Evolutionary conservation across 2,888 invertebrate species (phyloP).

Genomic region (Mythimna lalbum): DNA sequence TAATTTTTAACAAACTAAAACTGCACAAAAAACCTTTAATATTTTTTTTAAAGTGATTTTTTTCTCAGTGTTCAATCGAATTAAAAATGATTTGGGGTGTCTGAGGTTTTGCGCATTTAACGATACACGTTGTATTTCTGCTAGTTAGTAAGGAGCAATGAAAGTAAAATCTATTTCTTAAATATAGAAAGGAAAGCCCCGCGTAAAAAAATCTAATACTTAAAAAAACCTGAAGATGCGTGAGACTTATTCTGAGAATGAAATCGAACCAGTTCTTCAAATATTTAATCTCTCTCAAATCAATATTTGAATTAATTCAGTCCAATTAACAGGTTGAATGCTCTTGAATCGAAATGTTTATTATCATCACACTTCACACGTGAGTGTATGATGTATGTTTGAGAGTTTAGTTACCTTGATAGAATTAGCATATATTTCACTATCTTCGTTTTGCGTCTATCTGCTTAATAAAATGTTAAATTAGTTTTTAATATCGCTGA

Average conservation of each 20-base stretch:
- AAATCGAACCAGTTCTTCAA: slow-evolving; percentile 42
- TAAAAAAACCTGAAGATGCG: slow-evolving; percentile 19
- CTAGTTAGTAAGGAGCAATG: not conserved
- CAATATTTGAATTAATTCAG: slow-evolving; percentile 40
- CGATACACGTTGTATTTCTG: too few relatives aligned
- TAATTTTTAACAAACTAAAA: too few relatives aligned
- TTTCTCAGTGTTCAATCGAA: too few relatives aligned
- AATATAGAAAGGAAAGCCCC: slow-evolving; percentile 19
- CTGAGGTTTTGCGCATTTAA: too few relatives aligned
- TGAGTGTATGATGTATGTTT: slow-evolving; percentile 18
- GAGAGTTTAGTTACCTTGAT: slow-evolving; percentile 2
- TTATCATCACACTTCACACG: slow-evolving; percentile 10
- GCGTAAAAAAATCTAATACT: not conserved
- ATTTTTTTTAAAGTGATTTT: too few relatives aligned
- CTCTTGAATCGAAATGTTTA: slow-evolving; percentile 43
- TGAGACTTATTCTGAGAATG: slow-evolving; percentile 32
- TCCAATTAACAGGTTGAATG: slow-evolving; percentile 38
- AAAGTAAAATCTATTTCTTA: slow-evolving; percentile 12
- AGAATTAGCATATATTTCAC: not conserved
- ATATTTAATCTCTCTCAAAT: slow-evolving; percentile 32
- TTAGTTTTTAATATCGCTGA: too few relatives aligned
- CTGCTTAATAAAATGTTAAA: not conserved
- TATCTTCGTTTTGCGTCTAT: not conserved
- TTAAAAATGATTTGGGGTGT: too few relatives aligned
- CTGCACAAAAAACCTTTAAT: too few relatives aligned